phyloP scores from a whole-genome alignment of 2,113 vertebrate species.

The Archocentrus centrarchus region DNA sequence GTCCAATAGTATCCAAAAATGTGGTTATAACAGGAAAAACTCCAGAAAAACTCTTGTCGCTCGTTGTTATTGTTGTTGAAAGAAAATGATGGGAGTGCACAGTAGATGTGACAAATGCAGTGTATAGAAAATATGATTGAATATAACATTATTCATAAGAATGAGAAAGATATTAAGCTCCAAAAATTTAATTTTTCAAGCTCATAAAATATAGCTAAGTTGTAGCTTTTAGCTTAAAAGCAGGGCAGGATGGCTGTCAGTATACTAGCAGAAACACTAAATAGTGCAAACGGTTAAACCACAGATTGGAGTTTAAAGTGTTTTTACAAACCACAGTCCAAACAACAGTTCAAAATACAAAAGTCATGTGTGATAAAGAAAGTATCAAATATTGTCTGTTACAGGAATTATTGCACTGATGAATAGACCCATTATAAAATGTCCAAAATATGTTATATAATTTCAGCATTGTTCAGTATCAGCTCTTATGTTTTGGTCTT shows the following conservation, averaged over 20 bases:
- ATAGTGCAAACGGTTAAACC: background rate
- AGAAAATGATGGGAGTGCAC: background rate
- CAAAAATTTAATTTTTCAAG: background rate
- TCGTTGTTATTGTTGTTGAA: background rate
- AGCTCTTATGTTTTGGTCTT: background rate
- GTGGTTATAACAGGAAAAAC: background rate
- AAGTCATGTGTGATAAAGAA: background rate
- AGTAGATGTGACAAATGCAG: background rate
- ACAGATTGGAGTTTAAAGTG: background rate
- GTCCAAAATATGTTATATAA: background rate
- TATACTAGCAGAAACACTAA: background rate
- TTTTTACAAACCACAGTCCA: background rate
- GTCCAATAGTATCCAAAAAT: background rate
- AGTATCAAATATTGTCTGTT: background rate
- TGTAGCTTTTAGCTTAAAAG: background rate
- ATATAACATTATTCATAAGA: background rate
- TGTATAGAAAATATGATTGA: background rate
- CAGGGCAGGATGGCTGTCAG: background rate
- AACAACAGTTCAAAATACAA: background rate
- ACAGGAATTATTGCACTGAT: background rate
- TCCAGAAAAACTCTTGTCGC: no score
- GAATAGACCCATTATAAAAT: background rate
- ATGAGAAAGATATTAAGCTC: background rate
- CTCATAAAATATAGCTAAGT: background rate
- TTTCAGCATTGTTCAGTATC: background rate